Percentiles rank a stretch among this genome's conserved stretches.
Conservation (phyloP, 2,888 invertebrate species). For the Epiperipatus broadwayi region DNA sequence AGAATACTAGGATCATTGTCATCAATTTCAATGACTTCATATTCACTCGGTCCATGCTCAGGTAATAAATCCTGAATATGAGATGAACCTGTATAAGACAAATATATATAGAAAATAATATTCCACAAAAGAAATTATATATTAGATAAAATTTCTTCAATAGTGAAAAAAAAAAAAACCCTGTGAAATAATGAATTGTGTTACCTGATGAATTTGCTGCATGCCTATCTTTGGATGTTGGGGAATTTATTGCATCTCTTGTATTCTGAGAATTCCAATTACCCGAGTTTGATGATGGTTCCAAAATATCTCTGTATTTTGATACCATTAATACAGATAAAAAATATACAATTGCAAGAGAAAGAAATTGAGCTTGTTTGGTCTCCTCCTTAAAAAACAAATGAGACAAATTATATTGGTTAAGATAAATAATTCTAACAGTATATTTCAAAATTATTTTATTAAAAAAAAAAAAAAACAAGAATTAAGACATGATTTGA, state of each 20-base stretch:
- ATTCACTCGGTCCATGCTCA: no score
- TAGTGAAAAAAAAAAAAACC: no score
- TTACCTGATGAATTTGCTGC: no score
- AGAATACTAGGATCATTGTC: conserved; percentile 64
- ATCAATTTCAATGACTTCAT: conserved; percentile 72
- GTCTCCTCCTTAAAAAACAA: conserved; percentile 76
- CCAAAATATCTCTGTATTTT: conserved; percentile 94
- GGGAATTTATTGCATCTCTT: conserved; percentile 15
- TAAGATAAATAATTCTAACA: conserved; percentile 1
- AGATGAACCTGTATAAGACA: no score
- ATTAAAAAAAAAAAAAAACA: conserved; percentile 11
- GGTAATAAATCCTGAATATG: no score
- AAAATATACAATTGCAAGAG: conserved; percentile 96
- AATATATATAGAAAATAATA: no score
- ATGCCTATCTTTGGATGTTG: conserved; percentile 14
- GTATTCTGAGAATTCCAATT: conserved; percentile 15
- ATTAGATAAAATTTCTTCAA: no score
- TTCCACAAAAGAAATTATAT: no score
- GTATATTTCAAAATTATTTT: conserved; percentile 7
- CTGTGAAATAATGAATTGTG: no score
- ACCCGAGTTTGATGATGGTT: conserved; percentile 42
- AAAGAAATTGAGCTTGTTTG: conserved; percentile 97
- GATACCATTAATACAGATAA: conserved; percentile 99
- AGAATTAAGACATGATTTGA: conserved; percentile 1
- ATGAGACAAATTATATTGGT: conserved; percentile 15